A percentile compares a stretch with the other conserved stretches of the same genome.
Evolutionary conservation across 1,140 invertebrate genomes (phyloP).

Genomic region (Diabrotica virgifera): DNA sequence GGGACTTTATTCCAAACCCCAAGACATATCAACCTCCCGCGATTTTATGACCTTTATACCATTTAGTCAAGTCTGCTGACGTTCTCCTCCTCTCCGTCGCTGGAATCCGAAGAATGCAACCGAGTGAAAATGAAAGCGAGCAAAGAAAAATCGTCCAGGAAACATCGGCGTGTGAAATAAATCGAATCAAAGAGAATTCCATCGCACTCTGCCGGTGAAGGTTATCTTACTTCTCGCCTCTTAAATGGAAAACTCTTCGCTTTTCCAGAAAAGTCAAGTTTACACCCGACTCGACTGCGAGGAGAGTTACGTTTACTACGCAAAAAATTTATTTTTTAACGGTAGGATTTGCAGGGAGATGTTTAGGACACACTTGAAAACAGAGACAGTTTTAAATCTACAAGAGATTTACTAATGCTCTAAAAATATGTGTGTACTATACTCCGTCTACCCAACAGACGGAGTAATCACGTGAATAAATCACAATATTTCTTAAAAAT

Average conservation of each 20-base stretch:
- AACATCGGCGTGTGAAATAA: constrained; percentile 2
- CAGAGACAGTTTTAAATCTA: too few relatives aligned
- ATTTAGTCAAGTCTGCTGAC: too few relatives aligned
- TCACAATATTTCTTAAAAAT: too few relatives aligned
- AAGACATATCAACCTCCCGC: too few relatives aligned
- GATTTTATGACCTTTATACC: too few relatives aligned
- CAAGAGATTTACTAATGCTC: too few relatives aligned
- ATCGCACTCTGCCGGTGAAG: not conserved
- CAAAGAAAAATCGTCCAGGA: constrained; percentile 2
- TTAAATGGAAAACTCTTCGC: not conserved
- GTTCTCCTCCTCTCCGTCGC: not conserved
- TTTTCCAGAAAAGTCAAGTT: not conserved
- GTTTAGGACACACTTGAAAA: too few relatives aligned
- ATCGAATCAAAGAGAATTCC: not conserved
- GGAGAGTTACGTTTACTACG: not conserved
- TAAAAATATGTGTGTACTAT: too few relatives aligned
- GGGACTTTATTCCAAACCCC: too few relatives aligned
- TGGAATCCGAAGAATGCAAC: not conserved
- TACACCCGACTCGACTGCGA: not conserved
- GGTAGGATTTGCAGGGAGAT: too few relatives aligned
- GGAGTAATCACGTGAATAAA: too few relatives aligned
- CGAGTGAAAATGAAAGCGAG: not conserved
- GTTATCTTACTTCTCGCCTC: not conserved
- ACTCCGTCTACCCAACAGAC: too few relatives aligned
- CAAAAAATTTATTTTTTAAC: not conserved